Percentiles rank a stretch among this genome's conserved stretches.
phyloP scores from a whole-genome alignment of 1,140 invertebrate genomes.

The Cheumatopsyche charites region DNA sequence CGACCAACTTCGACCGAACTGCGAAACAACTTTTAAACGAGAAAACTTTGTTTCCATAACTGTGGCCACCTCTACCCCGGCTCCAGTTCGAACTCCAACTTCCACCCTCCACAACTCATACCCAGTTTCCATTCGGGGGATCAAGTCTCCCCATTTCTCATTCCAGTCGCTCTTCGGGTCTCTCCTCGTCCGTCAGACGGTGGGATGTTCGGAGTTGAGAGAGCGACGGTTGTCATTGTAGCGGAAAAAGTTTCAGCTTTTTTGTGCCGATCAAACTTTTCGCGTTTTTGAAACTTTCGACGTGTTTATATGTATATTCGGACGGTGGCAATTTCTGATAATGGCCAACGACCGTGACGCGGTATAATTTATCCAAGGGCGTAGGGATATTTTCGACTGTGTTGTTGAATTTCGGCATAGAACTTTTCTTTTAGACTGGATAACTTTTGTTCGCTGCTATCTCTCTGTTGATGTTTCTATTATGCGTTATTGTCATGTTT shows the following conservation, averaged over 20 bases:
- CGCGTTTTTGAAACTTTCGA: constrained; percentile 2
- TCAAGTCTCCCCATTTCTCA: constrained; percentile 12
- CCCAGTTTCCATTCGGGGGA: no score
- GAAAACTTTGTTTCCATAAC: constrained; percentile 45
- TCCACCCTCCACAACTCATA: no score
- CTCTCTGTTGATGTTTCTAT: no score
- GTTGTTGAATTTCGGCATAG: no score
- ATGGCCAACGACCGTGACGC: background rate
- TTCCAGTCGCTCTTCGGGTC: background rate
- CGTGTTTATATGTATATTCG: constrained; percentile 19
- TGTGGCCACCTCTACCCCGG: constrained; percentile 12
- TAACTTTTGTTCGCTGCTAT: no score
- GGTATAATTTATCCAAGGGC: background rate
- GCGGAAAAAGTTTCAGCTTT: constrained; percentile 20
- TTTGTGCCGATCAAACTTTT: background rate
- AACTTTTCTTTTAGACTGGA: no score
- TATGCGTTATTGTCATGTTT: no score
- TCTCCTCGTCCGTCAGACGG: background rate
- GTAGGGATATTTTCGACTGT: background rate
- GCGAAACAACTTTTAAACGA: constrained; percentile 43
- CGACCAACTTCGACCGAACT: constrained; percentile 37
- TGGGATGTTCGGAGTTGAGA: constrained; percentile 20
- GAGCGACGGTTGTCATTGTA: constrained; percentile 30
- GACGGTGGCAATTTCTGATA: constrained; percentile 8
- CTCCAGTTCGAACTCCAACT: background rate